Conservation (phyloP, 2,888 invertebrate species). For the Leptarthrus brevirostris region DNA sequence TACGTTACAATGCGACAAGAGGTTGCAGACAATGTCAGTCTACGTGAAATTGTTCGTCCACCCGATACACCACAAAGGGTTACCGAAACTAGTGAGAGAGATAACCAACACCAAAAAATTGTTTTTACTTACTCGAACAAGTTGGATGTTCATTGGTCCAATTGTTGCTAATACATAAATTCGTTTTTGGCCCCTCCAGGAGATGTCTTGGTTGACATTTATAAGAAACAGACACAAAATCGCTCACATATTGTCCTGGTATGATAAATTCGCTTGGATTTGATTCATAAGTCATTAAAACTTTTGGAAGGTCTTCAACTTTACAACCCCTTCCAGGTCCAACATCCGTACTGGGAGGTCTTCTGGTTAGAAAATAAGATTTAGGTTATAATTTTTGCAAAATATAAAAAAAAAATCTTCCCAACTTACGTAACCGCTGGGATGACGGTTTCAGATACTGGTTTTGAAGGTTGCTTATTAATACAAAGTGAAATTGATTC, state of each 20-base stretch:
- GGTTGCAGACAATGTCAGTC: too few species aligned
- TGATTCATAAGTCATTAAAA: conserved; percentile 12
- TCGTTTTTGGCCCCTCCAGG: background rate
- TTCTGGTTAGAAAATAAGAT: too few species aligned
- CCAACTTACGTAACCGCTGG: background rate
- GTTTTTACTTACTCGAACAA: conserved; percentile 47
- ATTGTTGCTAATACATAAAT: background rate
- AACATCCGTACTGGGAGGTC: background rate
- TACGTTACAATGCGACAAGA: too few species aligned
- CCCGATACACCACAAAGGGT: too few species aligned
- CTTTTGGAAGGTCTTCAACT: conserved; percentile 1
- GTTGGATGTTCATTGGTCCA: conserved; percentile 32
- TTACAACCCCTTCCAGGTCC: background rate
- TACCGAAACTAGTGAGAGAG: too few species aligned
- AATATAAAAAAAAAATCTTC: background rate
- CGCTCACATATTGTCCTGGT: background rate
- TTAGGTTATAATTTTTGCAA: background rate
- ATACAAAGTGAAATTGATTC: conserved; percentile 57
- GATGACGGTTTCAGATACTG: too few species aligned
- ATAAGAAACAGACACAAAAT: background rate
- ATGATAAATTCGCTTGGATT: conserved; percentile 5
- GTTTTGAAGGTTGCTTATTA: too few species aligned
- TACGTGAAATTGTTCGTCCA: too few species aligned
- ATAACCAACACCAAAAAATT: too few species aligned
- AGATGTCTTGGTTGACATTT: conserved; percentile 16